A percentile compares a stretch with the other conserved stretches of the same genome.
Evolutionary conservation across 2,113 vertebrate species (phyloP).

Genomic region (Cyprinus carpio): DNA sequence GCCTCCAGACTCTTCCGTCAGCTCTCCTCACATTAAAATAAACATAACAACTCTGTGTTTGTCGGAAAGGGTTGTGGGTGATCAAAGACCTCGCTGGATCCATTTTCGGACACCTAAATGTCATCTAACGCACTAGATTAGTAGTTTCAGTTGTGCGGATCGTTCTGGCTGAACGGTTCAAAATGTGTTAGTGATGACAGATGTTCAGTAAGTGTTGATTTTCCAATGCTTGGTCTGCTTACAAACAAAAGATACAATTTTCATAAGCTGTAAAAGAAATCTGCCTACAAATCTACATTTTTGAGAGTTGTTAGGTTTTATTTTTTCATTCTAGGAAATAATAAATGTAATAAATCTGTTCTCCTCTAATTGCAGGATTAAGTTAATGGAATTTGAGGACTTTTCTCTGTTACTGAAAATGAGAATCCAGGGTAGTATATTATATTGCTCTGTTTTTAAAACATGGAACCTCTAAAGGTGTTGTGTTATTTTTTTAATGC

Average conservation of each 20-base stretch:
- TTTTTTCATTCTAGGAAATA: slow-evolving; percentile 2
- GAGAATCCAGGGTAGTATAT: neutral
- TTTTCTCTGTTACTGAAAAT: neutral
- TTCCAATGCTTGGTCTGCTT: neutral
- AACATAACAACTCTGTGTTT: neutral
- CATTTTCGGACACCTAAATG: slow-evolving; percentile 14
- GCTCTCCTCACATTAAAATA: neutral
- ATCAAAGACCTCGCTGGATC: slow-evolving; percentile 23
- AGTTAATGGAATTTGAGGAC: neutral
- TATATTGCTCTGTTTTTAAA: neutral
- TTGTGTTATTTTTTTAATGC: neutral
- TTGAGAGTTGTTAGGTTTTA: neutral
- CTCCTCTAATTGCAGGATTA: neutral
- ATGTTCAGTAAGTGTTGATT: slow-evolving; percentile 3
- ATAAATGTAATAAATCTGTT: neutral
- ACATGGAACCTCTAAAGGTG: neutral
- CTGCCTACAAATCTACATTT: too few species aligned
- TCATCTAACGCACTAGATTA: slow-evolving; percentile 15
- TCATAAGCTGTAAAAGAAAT: too few species aligned
- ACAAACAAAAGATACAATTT: neutral
- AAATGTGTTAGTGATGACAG: neutral
- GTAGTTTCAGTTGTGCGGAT: neutral
- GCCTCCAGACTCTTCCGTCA: neutral
- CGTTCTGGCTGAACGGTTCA: neutral
- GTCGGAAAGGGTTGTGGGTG: slow-evolving; percentile 11